phyloP scores from a whole-genome alignment of 2,113 vertebrate genomes.

The Athene cunicularia region DNA sequence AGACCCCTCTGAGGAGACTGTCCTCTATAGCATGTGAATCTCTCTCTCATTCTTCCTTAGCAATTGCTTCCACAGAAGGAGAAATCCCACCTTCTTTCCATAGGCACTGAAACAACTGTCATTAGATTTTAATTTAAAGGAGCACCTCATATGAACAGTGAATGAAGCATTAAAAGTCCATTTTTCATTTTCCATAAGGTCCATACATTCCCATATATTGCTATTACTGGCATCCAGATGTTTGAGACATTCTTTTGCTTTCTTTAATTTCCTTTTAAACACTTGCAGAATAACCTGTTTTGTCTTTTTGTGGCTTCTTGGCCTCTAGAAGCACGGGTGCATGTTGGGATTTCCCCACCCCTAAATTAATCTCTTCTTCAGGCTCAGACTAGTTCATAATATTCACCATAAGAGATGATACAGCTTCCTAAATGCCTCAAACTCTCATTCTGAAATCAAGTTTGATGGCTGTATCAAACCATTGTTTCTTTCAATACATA shows the following conservation, averaged over 20 bases:
- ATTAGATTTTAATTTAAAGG: neutral
- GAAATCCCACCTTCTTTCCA: neutral
- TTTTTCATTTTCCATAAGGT: neutral
- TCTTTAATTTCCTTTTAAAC: neutral
- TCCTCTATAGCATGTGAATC: neutral
- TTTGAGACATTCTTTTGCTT: neutral
- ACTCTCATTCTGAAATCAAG: neutral
- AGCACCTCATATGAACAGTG: neutral
- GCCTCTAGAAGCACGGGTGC: neutral
- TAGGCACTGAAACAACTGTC: neutral
- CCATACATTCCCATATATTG: neutral
- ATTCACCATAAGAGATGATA: neutral
- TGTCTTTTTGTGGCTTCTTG: neutral
- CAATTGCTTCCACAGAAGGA: neutral
- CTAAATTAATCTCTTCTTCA: neutral
- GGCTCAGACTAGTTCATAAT: neutral
- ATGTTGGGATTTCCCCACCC: neutral
- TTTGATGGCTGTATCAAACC: neutral
- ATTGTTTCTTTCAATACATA: neutral
- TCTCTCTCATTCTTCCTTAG: neutral
- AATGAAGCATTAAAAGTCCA: neutral
- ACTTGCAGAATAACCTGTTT: neutral
- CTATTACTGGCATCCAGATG: neutral
- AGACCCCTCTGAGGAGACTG: rapidly evolving
- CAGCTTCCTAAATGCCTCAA: neutral